Percentiles rank a stretch among this genome's conserved stretches.
Evolutionary conservation across 2,797 vertebrate genomes (phyloP).

Genomic region (Setipinna tenuifilis): DNA sequence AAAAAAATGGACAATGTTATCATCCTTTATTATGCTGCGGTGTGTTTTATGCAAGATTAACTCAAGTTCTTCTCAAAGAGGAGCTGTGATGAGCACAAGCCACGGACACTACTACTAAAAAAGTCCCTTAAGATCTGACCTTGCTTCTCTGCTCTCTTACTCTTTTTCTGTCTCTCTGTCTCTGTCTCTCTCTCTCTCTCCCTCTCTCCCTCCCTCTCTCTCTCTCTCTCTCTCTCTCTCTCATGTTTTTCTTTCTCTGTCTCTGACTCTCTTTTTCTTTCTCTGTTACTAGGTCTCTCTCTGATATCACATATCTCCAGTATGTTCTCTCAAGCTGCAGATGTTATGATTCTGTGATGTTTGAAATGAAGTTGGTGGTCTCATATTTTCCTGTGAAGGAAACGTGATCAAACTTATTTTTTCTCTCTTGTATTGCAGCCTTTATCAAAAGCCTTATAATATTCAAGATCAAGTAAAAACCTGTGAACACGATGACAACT

Average conservation of each 20-base stretch:
- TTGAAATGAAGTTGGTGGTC: neutral
- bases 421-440: neutral
- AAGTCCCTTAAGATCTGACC: neutral
- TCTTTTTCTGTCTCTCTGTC: neutral
- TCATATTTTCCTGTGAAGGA: neutral
- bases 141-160: neutral
- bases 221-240: too few relatives aligned
- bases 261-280: too few relatives aligned
- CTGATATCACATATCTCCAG: neutral
- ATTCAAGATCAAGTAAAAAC: neutral
- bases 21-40: neutral
- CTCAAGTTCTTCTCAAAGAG: neutral
- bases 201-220: neutral
- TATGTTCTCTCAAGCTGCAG: neutral
- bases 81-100: constrained; percentile 11
- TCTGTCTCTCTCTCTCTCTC: neutral
- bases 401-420: neutral
- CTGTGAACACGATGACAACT: neutral
- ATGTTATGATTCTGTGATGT: neutral
- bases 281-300: neutral
- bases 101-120: neutral
- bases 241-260: too few relatives aligned
- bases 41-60: constrained; percentile 7
- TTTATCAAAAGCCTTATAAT: constrained; percentile 2
- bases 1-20: neutral